These are phyloP conservation scores for Xyrauchen texanus DNA, from an alignment of 2,113 vertebrate genomes.

Conservation along the genomic window DNA sequence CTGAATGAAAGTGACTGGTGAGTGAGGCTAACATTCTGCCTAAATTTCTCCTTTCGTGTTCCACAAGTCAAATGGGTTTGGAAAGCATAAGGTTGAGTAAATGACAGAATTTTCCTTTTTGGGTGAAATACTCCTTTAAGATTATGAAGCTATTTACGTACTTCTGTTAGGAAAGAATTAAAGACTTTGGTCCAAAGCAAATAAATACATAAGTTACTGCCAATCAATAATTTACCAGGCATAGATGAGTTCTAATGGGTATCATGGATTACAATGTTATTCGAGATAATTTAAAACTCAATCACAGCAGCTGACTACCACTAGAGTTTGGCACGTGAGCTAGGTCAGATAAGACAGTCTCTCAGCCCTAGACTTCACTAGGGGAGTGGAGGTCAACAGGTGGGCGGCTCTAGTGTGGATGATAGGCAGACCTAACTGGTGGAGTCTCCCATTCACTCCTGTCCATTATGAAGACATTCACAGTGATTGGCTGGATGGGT, in stretches of 20 bases:
- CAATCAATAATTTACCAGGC: constrained; percentile 24
- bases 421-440: constrained; percentile 44
- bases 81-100: too few relatives aligned
- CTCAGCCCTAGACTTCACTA: constrained; percentile 53
- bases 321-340: constrained; percentile 63
- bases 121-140: background rate
- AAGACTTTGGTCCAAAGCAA: constrained; percentile 54
- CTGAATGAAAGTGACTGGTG: too few relatives aligned
- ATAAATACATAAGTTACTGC: constrained; percentile 29
- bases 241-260: constrained; percentile 34
- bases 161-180: constrained; percentile 8
- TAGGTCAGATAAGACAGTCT: constrained; percentile 57
- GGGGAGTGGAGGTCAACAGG: constrained; percentile 50
- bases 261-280: constrained; percentile 33
- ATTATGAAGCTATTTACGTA: constrained; percentile 2
- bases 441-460: constrained; percentile 49
- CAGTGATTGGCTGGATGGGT: constrained; percentile 57
- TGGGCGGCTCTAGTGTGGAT: constrained; percentile 53
- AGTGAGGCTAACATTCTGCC: too few relatives aligned
- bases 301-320: constrained; percentile 61
- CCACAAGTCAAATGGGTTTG: too few relatives aligned
- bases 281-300: constrained; percentile 44
- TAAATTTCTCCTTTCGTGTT: too few relatives aligned
- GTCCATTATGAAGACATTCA: constrained; percentile 59
- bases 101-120: too few relatives aligned